Percentiles rank a stretch among this genome's conserved stretches.
Evolutionary conservation across 92 coral and sea anemone species (phyloP).

Genomic region (Epizoanthus illoricatus): DNA sequence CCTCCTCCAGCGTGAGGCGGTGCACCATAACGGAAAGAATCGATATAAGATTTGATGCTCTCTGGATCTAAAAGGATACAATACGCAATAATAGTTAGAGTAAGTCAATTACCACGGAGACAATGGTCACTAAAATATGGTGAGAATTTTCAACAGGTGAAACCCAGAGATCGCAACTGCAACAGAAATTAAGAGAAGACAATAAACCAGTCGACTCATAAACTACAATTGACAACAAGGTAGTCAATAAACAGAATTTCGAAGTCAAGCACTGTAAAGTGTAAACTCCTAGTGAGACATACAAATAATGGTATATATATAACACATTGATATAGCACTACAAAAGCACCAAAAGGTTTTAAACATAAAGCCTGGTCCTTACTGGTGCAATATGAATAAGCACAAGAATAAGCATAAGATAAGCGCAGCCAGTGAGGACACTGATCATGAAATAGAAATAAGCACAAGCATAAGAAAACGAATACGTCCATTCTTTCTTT

Average conservation of each 20-base stretch:
- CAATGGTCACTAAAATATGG: not conserved
- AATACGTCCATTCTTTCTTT: no score
- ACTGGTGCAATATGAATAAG: no score
- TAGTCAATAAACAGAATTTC: not conserved
- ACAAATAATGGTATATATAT: no score
- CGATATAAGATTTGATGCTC: slow-evolving; percentile 91
- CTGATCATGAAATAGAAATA: no score
- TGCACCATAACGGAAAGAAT: slow-evolving; percentile 97
- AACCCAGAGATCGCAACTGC: not conserved
- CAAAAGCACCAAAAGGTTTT: no score
- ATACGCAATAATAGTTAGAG: not conserved
- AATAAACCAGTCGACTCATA: not conserved
- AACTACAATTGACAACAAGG: not conserved
- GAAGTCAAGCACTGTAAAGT: not conserved
- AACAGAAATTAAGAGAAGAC: not conserved
- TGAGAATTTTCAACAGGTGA: not conserved
- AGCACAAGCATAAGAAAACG: no score
- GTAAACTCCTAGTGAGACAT: no score
- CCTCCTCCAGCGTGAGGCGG: slow-evolving; percentile 99
- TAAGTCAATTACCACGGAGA: no score
- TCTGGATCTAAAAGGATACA: slow-evolving; percentile 68
- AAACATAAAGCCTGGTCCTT: no score
- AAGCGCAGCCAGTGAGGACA: no score
- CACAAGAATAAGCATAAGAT: no score
- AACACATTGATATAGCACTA: no score